phyloP scores from a whole-genome alignment of 2,888 invertebrate genomes.

The Standfussiana lucernea region DNA sequence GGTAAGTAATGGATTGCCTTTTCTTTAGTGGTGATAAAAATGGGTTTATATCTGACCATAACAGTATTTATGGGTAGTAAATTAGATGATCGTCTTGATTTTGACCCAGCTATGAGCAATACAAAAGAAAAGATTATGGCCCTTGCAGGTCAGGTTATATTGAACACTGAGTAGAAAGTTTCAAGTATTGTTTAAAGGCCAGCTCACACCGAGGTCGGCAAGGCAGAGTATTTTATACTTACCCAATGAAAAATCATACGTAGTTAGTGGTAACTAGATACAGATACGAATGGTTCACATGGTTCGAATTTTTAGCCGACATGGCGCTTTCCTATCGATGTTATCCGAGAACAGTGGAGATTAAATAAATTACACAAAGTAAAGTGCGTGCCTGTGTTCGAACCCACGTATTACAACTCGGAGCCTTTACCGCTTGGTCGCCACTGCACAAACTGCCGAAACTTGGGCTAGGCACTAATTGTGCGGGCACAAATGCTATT shows the following conservation, averaged over 20 bases:
- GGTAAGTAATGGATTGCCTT: slow-evolving; percentile 15
- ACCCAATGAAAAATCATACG: no score
- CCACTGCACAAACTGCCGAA: background rate
- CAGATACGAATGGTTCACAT: no score
- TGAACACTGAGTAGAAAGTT: background rate
- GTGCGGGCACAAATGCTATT: background rate
- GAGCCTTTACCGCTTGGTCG: background rate
- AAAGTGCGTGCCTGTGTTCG: background rate
- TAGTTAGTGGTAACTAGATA: no score
- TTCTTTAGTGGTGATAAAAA: slow-evolving; percentile 33
- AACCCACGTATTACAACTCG: background rate
- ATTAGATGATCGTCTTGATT: background rate
- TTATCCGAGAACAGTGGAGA: background rate
- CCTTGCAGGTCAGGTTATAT: background rate
- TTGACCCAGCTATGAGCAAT: background rate
- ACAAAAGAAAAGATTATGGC: background rate
- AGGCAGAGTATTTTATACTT: no score
- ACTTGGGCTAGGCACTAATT: background rate
- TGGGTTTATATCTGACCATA: slow-evolving; percentile 15
- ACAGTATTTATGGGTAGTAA: background rate
- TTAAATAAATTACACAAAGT: background rate
- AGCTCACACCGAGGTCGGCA: no score
- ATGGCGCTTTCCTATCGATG: background rate
- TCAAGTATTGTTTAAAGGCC: background rate
- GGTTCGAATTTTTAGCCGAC: background rate